A percentile compares a stretch with the other conserved stretches of the same genome.
Evolutionary conservation across 1,140 invertebrate species (phyloP).

Genomic region (Hermetia illucens): DNA sequence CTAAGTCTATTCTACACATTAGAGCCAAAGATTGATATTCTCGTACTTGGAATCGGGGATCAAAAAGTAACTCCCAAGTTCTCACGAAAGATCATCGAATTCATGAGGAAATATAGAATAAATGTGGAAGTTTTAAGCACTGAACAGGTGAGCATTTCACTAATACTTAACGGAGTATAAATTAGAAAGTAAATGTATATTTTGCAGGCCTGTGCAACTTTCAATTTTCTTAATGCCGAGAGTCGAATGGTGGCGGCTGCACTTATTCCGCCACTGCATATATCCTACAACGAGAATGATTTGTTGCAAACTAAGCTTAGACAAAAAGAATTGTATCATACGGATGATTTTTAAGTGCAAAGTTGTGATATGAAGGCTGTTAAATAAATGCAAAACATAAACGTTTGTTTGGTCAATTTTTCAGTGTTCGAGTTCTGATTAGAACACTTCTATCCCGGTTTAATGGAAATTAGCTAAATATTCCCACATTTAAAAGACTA

Average conservation of each 20-base stretch:
- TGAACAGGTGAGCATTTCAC: constrained; percentile 25
- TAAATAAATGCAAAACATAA: no score
- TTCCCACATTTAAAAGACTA: no score
- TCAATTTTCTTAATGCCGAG: constrained; percentile 72
- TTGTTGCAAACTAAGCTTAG: constrained; percentile 29
- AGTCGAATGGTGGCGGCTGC: constrained; percentile 58
- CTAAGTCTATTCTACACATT: constrained; percentile 61
- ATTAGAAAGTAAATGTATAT: neutral
- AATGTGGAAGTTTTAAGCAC: constrained; percentile 58
- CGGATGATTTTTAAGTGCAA: constrained; percentile 17
- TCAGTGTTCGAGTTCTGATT: no score
- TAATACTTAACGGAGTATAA: neutral
- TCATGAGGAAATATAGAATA: constrained; percentile 42
- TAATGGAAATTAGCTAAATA: no score
- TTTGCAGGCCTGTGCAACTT: constrained; percentile 55
- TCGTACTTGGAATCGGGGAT: constrained; percentile 64
- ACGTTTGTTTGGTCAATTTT: no score
- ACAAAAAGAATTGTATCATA: constrained; percentile 32
- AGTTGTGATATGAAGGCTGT: no score
- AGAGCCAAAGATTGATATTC: constrained; percentile 71
- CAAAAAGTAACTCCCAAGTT: constrained; percentile 22
- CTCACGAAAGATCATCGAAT: constrained; percentile 32
- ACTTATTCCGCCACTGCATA: constrained; percentile 51
- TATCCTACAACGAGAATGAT: constrained; percentile 33
- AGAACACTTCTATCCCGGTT: no score